Conservation (phyloP, 92 coral and sea anemone species). For the Siderastrea siderea region DNA sequence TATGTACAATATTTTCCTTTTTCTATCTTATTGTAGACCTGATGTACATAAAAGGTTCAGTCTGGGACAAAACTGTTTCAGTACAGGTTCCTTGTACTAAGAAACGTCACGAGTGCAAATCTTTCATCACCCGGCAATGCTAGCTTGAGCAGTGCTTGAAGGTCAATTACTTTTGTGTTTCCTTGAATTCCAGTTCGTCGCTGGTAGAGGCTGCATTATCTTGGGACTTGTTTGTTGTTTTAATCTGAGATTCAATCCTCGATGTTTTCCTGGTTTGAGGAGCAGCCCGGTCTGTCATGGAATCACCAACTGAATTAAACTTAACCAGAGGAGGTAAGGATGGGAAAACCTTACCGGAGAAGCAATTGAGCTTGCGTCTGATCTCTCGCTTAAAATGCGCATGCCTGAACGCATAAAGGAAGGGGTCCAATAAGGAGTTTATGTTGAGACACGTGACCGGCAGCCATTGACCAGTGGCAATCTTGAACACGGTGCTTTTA, state of each 20-base stretch:
- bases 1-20: no score
- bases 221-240: background rate
- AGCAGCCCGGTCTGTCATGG: background rate
- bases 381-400: constrained; percentile 66
- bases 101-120: no score
- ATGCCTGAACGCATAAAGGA: constrained; percentile 80
- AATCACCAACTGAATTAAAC: constrained; percentile 14
- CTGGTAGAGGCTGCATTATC: background rate
- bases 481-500: constrained; percentile 78
- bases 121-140: no score
- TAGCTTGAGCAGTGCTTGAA: background rate
- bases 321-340: background rate
- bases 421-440: constrained; percentile 83
- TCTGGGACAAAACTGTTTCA: no score
- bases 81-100: no score
- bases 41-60: no score
- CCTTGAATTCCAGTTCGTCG: constrained; percentile 3
- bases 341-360: constrained; percentile 52
- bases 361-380: constrained; percentile 13
- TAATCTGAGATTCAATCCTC: background rate
- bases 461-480: constrained; percentile 85
- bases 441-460: constrained; percentile 87
- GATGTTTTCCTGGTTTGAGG: constrained; percentile 4
- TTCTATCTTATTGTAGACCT: no score
- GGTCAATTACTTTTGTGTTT: background rate